Percentiles rank a stretch among this genome's conserved stretches.
Conservation (phyloP, 2,888 invertebrate species). For the Teinopalpus imperialis region DNA sequence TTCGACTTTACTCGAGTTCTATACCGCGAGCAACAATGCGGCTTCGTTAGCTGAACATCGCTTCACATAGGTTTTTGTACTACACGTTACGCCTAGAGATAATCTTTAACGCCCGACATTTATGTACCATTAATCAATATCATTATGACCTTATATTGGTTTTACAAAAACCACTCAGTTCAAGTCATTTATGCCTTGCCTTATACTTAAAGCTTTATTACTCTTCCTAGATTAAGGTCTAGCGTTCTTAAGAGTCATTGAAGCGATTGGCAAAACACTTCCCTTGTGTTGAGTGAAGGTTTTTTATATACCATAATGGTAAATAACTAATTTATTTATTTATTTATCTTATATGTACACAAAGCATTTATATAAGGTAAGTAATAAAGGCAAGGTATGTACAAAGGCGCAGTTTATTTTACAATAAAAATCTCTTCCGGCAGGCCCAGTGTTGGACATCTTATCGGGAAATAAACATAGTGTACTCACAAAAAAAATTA, state of each 20-base stretch:
- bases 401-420: too few relatives aligned
- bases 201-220: constrained; percentile 2
- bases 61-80: constrained; percentile 59
- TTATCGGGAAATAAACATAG: too few relatives aligned
- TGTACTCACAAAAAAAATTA: too few relatives aligned
- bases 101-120: constrained; percentile 43
- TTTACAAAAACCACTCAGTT: constrained; percentile 23
- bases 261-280: too few relatives aligned
- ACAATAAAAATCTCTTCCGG: too few relatives aligned
- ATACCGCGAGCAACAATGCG: constrained; percentile 60
- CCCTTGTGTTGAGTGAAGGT: too few relatives aligned
- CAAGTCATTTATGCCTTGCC: not conserved
- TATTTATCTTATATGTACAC: not conserved
- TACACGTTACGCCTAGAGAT: constrained; percentile 45
- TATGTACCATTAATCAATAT: constrained; percentile 47
- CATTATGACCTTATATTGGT: constrained; percentile 33
- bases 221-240: not conserved
- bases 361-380: too few relatives aligned
- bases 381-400: too few relatives aligned
- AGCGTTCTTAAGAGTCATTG: too few relatives aligned
- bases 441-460: too few relatives aligned
- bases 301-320: too few relatives aligned
- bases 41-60: constrained; percentile 68
- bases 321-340: too few relatives aligned
- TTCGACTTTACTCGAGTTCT: constrained; percentile 60